These are phyloP conservation scores for Brevipalpus yothersi DNA, from an alignment of 1,140 invertebrate species.

Conservation along the genomic window DNA sequence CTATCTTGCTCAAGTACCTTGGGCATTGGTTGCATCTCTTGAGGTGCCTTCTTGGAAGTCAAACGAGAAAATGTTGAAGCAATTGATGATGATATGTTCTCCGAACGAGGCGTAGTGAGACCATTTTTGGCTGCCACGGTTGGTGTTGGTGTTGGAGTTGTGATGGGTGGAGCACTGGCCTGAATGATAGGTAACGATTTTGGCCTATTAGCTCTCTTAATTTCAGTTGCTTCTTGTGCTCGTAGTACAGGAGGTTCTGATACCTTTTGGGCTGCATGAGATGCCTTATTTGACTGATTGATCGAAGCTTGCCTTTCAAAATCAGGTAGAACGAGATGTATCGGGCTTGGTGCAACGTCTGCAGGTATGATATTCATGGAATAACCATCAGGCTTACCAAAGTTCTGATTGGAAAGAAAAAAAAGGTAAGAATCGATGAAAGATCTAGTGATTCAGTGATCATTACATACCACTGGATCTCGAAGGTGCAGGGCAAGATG, in stretches of 20 bases:
- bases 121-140: neutral
- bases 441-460: neutral
- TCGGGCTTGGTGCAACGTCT: neutral
- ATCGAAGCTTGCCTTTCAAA: neutral
- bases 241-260: neutral
- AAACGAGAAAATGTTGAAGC: neutral
- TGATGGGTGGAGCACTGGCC: neutral
- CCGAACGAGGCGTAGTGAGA: neutral
- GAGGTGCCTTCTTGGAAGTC: neutral
- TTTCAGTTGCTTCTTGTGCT: neutral
- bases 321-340: neutral
- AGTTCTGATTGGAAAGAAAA: constrained; percentile 4
- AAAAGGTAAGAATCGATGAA: neutral
- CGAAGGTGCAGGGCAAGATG: constrained; percentile 33
- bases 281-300: neutral
- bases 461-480: constrained; percentile 19
- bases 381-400: constrained; percentile 4
- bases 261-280: neutral
- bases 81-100: neutral
- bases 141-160: neutral
- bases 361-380: constrained; percentile 1
- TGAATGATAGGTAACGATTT: neutral
- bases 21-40: neutral
- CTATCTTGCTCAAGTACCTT: neutral
- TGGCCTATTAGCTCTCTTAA: neutral